These are phyloP conservation scores for Serinus canaria DNA, from an alignment of 2,113 vertebrate species.

Conservation along the genomic window DNA sequence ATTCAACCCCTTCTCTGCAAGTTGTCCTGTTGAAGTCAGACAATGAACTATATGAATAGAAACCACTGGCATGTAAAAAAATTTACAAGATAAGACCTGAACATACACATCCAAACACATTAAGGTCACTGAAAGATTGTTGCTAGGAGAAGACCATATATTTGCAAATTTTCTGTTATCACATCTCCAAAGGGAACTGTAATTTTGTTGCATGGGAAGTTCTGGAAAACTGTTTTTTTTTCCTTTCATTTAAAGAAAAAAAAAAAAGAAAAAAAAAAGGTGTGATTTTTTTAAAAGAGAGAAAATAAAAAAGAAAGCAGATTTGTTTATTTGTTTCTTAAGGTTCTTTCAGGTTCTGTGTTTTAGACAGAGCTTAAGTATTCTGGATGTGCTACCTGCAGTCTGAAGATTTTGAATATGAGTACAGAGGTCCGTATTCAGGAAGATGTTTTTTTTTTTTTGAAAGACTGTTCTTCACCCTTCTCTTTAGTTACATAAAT, in stretches of 20 bases:
- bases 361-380: neutral
- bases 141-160: neutral
- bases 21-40: neutral
- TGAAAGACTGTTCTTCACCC: neutral
- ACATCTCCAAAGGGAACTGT: neutral
- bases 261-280: no score
- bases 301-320: neutral
- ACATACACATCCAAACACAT: neutral
- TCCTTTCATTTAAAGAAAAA: neutral
- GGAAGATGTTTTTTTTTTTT: neutral
- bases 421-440: accelerated
- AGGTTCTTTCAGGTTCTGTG: neutral
- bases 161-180: neutral
- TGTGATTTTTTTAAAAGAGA: neutral
- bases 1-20: neutral
- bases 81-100: neutral
- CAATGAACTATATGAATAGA: neutral
- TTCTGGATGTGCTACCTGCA: neutral
- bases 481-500: neutral
- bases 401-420: neutral
- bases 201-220: neutral
- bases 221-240: neutral
- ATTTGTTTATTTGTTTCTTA: neutral
- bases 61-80: neutral
- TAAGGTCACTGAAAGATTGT: neutral